phyloP scores from a whole-genome alignment of 2,888 invertebrate genomes.

The Toxonevra muliebris region DNA sequence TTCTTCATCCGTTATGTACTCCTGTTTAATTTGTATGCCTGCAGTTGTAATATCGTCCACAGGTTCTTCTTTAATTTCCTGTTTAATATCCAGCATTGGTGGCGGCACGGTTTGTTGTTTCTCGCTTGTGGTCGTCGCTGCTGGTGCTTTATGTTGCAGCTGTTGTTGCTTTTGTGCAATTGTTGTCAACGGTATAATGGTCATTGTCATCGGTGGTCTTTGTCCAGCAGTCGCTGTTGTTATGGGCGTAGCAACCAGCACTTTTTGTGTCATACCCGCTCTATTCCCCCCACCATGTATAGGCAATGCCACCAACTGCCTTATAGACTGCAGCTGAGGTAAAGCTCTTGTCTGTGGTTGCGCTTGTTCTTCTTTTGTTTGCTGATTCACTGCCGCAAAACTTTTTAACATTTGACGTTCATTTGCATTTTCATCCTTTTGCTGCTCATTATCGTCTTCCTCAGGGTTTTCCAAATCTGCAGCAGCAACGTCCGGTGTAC shows the following conservation, averaged over 20 bases:
- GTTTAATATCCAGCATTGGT: slow-evolving; percentile 55
- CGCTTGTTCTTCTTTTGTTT: not conserved
- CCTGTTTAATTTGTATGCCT: slow-evolving; percentile 42
- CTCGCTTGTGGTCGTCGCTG: not conserved
- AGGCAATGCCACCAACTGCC: slow-evolving; percentile 44
- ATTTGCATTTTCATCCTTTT: slow-evolving; percentile 16
- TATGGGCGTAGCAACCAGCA: slow-evolving; percentile 57
- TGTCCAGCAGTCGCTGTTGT: slow-evolving; percentile 44
- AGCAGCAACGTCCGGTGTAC: slow-evolving; percentile 40
- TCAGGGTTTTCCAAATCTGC: slow-evolving; percentile 27
- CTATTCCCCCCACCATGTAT: slow-evolving; percentile 27
- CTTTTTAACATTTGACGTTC: not conserved
- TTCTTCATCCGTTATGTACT: slow-evolving; percentile 45
- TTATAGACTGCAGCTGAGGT: slow-evolving; percentile 32
- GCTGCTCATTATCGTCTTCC: slow-evolving; percentile 40
- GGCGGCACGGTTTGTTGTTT: slow-evolving; percentile 45
- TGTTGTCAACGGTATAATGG: slow-evolving; percentile 55
- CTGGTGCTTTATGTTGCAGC: slow-evolving; percentile 8
- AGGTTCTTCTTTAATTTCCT: slow-evolving; percentile 55
- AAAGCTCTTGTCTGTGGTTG: too few relatives aligned
- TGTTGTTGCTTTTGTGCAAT: slow-evolving; percentile 33
- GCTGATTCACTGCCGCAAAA: not conserved
- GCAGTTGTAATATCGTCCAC: not conserved
- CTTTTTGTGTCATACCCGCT: slow-evolving; percentile 51
- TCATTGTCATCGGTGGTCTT: slow-evolving; percentile 55